Conservation (phyloP, 2,113 vertebrate genomes). For the Geococcyx californianus region DNA sequence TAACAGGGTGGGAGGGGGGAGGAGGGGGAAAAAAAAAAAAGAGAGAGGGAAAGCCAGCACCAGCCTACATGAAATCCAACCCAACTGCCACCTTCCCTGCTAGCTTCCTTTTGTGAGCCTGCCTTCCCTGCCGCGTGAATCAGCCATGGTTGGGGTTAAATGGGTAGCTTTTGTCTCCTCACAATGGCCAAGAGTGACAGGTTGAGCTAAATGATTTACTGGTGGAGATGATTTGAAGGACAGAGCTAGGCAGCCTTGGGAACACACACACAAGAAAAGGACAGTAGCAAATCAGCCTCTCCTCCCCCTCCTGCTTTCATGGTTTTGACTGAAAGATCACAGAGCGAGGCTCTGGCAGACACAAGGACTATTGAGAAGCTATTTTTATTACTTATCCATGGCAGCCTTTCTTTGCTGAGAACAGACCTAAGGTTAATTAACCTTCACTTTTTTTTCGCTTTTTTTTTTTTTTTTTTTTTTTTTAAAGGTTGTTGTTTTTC, state of each 20-base stretch:
- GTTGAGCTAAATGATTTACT: slow-evolving; percentile 73
- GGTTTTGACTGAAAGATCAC: slow-evolving; percentile 68
- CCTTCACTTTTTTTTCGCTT: neutral
- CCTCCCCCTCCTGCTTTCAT: neutral
- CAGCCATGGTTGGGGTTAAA: slow-evolving; percentile 74
- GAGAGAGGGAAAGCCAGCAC: slow-evolving; percentile 20
- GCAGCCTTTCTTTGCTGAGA: slow-evolving; percentile 53
- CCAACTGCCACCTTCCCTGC: slow-evolving; percentile 57
- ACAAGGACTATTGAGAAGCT: slow-evolving; percentile 60
- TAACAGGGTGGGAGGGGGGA: neutral
- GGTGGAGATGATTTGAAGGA: slow-evolving; percentile 70
- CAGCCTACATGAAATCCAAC: slow-evolving; percentile 48
- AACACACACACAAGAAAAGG: slow-evolving; percentile 50
- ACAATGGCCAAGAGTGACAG: slow-evolving; percentile 69
- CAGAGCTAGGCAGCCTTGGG: slow-evolving; percentile 64
- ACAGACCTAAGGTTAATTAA: slow-evolving; percentile 61
- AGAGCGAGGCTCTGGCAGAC: slow-evolving; percentile 39
- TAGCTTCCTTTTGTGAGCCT: slow-evolving; percentile 48
- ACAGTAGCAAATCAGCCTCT: slow-evolving; percentile 47
- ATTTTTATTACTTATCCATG: slow-evolving; percentile 62
- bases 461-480: neutral
- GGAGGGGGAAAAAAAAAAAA: neutral
- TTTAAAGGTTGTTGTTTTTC: neutral
- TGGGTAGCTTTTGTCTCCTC: slow-evolving; percentile 69
- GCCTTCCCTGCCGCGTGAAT: slow-evolving; percentile 62